Conservation (phyloP, 2,888 invertebrate genomes). For the Coecobrya sp. region DNA sequence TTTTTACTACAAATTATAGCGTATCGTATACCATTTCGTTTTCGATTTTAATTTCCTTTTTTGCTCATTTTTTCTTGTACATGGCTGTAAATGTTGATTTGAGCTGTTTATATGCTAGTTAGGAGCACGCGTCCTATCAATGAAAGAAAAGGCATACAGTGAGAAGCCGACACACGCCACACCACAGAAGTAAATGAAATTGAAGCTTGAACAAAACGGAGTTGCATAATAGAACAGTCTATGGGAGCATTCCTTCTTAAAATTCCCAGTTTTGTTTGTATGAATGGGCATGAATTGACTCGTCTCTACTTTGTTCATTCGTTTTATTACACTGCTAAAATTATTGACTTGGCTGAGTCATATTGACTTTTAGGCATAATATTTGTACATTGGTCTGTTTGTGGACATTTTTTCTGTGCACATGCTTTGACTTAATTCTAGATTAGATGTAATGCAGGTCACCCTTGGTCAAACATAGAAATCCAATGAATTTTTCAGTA, state of each 20-base stretch:
- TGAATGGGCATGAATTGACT: not conserved
- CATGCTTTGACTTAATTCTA: too few relatives aligned
- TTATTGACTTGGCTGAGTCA: too few relatives aligned
- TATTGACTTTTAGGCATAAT: too few relatives aligned
- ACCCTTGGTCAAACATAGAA: too few relatives aligned
- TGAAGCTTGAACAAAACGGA: not conserved
- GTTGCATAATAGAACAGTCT: not conserved
- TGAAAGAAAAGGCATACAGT: not conserved
- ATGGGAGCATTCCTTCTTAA: not conserved
- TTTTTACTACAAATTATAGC: not conserved
- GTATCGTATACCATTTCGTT: not conserved
- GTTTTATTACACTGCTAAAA: not conserved
- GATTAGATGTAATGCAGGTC: too few relatives aligned
- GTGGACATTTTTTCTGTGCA: too few relatives aligned
- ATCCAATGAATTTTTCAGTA: too few relatives aligned
- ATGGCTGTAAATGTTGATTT: not conserved
- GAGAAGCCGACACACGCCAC: constrained; percentile 2
- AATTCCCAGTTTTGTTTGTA: constrained; percentile 20
- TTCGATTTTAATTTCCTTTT: constrained; percentile 56
- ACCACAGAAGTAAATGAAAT: not conserved
- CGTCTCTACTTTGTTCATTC: not conserved
- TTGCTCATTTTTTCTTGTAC: constrained; percentile 8
- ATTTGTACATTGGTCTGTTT: too few relatives aligned
- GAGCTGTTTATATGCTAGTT: not conserved
- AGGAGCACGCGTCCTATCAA: constrained; percentile 2